Conservation (phyloP, 2,888 invertebrate species). For the Ectemnius lituratus region DNA sequence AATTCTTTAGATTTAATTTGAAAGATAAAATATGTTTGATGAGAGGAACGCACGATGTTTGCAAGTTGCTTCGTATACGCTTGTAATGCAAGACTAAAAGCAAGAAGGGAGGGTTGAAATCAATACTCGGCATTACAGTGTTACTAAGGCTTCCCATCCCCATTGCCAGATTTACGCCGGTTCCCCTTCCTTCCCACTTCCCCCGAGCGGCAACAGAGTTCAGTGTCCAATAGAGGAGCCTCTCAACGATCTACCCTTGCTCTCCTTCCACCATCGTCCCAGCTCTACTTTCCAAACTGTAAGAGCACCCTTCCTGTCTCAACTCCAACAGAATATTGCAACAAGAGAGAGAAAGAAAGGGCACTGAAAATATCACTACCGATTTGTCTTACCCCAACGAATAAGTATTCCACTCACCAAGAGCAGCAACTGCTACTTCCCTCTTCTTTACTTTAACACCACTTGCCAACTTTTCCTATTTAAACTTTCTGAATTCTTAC, state of each 20-base stretch:
- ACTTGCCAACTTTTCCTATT: conserved; percentile 29
- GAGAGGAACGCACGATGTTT: conserved; percentile 55
- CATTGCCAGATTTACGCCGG: conserved; percentile 55
- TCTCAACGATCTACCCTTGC: conserved; percentile 12
- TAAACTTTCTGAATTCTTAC: conserved; percentile 33
- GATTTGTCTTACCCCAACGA: conserved; percentile 1
- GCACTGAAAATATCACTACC: too few relatives aligned
- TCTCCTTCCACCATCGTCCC: background rate
- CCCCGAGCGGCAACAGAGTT: conserved; percentile 28
- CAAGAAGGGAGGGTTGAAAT: conserved; percentile 62
- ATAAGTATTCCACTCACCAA: conserved; percentile 29
- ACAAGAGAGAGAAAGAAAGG: too few relatives aligned
- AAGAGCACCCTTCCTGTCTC: too few relatives aligned
- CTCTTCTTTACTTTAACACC: conserved; percentile 12
- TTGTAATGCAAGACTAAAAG: conserved; percentile 64
- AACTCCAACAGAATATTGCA: too few relatives aligned
- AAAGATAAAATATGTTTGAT: background rate
- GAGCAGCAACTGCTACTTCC: conserved; percentile 31
- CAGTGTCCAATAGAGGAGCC: conserved; percentile 47
- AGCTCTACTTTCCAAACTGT: background rate
- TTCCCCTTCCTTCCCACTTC: conserved; percentile 25
- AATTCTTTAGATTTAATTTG: background rate
- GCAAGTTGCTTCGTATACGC: conserved; percentile 64
- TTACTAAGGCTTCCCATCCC: conserved; percentile 67
- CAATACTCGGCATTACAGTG: conserved; percentile 70